Evolutionary conservation across 2,797 vertebrate genomes (phyloP), one percentile per base, ranked within the genome.

Genomic region (Acanthornis magna): DNA sequence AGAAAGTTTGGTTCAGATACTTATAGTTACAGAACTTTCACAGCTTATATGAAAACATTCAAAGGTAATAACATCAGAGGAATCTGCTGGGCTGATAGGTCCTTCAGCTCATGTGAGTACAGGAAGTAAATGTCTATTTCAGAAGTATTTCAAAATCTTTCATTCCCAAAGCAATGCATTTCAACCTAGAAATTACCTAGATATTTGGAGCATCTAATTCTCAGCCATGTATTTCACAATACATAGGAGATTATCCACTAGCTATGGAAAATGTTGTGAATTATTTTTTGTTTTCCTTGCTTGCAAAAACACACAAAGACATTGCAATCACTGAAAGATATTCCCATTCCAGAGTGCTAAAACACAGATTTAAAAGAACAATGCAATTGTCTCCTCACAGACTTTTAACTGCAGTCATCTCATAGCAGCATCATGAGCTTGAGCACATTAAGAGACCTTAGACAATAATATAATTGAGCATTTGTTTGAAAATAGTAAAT

Each of bases 331-430:
- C 23, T 87, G 54, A 87, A 91, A 53, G 40, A 89, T 42, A 76
- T 50, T 50, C 10, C 36, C 58, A 61, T 79, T 82, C 42, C 27
- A 57, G 53, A 76, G 20, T 7, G 18, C 42, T 58, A 88, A 91
- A 93, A 40, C 42, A 63, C 22, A 92, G 45, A 65, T 48, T 80
- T 57, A 65, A 89, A 82, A 43, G 7, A 65, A 81, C 22, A 85
- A 20, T 62, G 66, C 65, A 93, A 93, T 89, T 89, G 72, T 85
- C 68, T 94, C 71, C 79, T 83, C 89, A 88, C 58, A 80, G 83
- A 36, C 55, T 89, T 51, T 3, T 66, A 95, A 91, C n/a, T 86
- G 47, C 38, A 91, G 68, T 66, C 51, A 89, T 82, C 47, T 85
- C 88, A 88, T 20, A 85, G 80, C 30, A 85, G 10, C 10, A 60